phyloP scores from a whole-genome alignment of 2,888 invertebrate genomes.

The Drosophila seclusa region DNA sequence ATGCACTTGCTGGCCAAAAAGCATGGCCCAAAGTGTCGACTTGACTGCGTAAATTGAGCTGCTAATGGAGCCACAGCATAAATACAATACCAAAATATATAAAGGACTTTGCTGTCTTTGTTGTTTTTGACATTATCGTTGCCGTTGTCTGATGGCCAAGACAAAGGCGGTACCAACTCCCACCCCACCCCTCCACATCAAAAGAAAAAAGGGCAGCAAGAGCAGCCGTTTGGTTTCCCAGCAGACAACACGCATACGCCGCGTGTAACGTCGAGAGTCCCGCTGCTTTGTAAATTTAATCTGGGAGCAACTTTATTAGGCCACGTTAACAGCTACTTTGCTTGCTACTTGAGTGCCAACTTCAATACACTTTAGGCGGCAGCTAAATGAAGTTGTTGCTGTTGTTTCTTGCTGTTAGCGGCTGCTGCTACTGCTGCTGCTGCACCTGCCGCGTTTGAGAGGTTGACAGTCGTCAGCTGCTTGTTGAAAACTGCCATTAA shows the following conservation, averaged over 20 bases:
- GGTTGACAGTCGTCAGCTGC: conserved; percentile 64
- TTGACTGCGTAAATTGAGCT: conserved; percentile 74
- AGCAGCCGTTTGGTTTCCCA: conserved; percentile 51
- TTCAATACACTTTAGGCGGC: conserved; percentile 67
- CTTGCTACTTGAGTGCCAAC: conserved; percentile 74
- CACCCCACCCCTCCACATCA: background rate
- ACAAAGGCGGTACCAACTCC: conserved; percentile 34
- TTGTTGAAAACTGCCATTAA: conserved; percentile 79
- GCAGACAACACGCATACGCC: conserved; percentile 56
- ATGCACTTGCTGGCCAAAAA: conserved; percentile 30
- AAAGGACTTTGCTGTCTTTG: conserved; percentile 21
- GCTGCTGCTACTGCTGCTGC: conserved; percentile 4
- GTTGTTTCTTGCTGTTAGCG: background rate
- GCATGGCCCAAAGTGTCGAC: conserved; percentile 49
- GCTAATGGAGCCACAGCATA: conserved; percentile 63
- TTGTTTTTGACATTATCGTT: conserved; percentile 45
- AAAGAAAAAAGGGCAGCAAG: conserved; percentile 9
- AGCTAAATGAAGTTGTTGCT: conserved; percentile 56
- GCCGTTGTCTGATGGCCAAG: conserved; percentile 36
- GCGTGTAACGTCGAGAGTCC: conserved; percentile 20
- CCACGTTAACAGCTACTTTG: conserved; percentile 77
- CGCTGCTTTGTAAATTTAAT: conserved; percentile 54
- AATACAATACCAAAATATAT: conserved; percentile 45
- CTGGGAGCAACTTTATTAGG: conserved; percentile 75
- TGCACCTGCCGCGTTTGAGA: conserved; percentile 47